Evolutionary conservation across 2,888 invertebrate species (phyloP), one percentile per base, ranked within the genome.

Genomic region (Gibbula magus): DNA sequence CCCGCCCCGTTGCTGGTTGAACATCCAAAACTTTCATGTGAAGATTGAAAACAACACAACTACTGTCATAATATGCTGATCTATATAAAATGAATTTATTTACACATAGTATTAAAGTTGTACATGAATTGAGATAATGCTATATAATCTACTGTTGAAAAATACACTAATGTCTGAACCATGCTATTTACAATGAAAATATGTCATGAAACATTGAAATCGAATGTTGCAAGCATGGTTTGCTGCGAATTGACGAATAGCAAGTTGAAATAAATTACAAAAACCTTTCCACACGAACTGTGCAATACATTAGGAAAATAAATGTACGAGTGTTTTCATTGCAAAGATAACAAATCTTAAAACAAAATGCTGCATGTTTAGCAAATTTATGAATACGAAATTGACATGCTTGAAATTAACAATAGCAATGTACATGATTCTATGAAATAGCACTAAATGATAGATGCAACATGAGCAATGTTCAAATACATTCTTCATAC

Each of bases 11-110:
- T n/a, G 13, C 1, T 45, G 45, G 45, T 45, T 45, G 10, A 10
- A 10, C 13, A 45, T 10, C 45, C 45, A 45, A 8, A 10, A 13
- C 25, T 8, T 4, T 10, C 61, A 61, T 29, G 1, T 22, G 0
- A n/a, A 16, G 13, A 61, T 22, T 16, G 25, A 53, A 66, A 77
- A 32, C 22, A 66, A 61, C 66, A 77, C 20, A 51, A 51, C 20
- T 1, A 45, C 25, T 52, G 39, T 13, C 25, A 13, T 51, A 74
- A 39, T 45, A 39, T 45, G 74, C 51, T 51, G 74, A 74, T 74
- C 74, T 74, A 74, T 45, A 45, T 74, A 74, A 74, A 74, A 74
- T 74, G 74, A 74, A 74, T 74, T 74, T 74, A 74, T 74, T 74
- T 74, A 51, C 74, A 74, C 22, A 25, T 74, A 51, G 39, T 51